phyloP scores from a whole-genome alignment of 2,888 invertebrate genomes.

The Tholera decimalis region DNA sequence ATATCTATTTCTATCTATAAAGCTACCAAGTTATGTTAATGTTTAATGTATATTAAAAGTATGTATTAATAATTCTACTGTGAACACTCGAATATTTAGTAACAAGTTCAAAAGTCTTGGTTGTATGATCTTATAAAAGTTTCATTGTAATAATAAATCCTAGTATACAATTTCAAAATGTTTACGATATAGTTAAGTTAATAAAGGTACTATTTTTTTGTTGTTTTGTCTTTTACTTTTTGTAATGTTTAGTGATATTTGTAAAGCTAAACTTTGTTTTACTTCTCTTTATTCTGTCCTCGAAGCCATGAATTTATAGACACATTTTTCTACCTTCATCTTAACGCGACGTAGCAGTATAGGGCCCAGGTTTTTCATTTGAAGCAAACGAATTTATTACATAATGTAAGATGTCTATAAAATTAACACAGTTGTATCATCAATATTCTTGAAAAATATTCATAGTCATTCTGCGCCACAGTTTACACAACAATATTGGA shows the following conservation, averaged over 20 bases:
- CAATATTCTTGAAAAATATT: background rate
- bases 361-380: slow-evolving; percentile 30
- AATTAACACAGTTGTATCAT: background rate
- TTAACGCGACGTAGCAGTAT: slow-evolving; percentile 6
- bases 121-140: slow-evolving; percentile 30
- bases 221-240: background rate
- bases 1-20: background rate
- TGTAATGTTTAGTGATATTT: background rate
- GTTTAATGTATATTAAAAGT: slow-evolving; percentile 16
- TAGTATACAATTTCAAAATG: slow-evolving; percentile 22
- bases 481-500: background rate
- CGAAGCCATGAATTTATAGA: slow-evolving; percentile 23
- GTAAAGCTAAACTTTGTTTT: background rate
- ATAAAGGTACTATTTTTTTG: slow-evolving; percentile 5
- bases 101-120: slow-evolving; percentile 1
- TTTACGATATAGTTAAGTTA: background rate
- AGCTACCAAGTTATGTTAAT: slow-evolving; percentile 13
- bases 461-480: background rate
- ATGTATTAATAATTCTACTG: slow-evolving; percentile 23
- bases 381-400: background rate
- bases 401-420: background rate
- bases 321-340: slow-evolving; percentile 35
- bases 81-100: slow-evolving; percentile 1
- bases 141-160: background rate
- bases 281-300: slow-evolving; percentile 29